Percentiles rank a stretch among this genome's conserved stretches.
phyloP scores from a whole-genome alignment of 2,888 invertebrate genomes.

The Drosophila bunnanda region DNA sequence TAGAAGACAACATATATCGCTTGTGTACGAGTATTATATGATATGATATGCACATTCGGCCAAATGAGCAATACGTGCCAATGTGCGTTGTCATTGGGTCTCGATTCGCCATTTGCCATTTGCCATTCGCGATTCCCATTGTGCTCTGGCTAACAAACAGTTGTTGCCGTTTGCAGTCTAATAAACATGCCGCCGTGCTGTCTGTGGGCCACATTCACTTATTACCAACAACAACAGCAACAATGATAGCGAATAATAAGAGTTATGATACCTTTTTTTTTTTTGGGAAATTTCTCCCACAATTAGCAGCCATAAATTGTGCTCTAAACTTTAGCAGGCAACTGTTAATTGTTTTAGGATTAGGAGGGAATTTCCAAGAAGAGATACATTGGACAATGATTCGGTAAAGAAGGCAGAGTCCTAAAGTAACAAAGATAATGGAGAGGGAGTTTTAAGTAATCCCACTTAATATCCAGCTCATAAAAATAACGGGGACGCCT shows the following conservation, averaged over 20 bases:
- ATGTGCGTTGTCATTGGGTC: constrained; percentile 59
- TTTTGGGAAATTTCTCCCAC: constrained; percentile 4
- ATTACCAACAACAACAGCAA: constrained; percentile 24
- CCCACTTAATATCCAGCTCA: constrained; percentile 13
- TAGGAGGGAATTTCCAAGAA: background rate
- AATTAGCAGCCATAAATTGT: constrained; percentile 23
- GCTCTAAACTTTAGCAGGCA: constrained; percentile 15
- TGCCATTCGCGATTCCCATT: constrained; percentile 30
- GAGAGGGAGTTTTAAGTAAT: constrained; percentile 6
- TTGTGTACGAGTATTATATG: constrained; percentile 21
- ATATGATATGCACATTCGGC: constrained; percentile 41
- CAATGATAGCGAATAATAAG: constrained; percentile 20
- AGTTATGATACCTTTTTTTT: constrained; percentile 22
- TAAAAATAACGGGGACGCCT: constrained; percentile 9
- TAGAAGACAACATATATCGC: constrained; percentile 3
- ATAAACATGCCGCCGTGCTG: constrained; percentile 69
- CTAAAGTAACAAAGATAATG: background rate
- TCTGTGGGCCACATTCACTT: constrained; percentile 54
- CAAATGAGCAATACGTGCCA: constrained; percentile 47
- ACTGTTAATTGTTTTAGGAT: constrained; percentile 5
- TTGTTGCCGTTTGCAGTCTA: constrained; percentile 56
- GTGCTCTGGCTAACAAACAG: constrained; percentile 38
- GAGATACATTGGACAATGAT: background rate
- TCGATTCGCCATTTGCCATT: constrained; percentile 17
- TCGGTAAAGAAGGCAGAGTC: too few species aligned